Conservation (phyloP, 23 tunicate genomes). For the Oikopleura vanhoeffeni region DNA sequence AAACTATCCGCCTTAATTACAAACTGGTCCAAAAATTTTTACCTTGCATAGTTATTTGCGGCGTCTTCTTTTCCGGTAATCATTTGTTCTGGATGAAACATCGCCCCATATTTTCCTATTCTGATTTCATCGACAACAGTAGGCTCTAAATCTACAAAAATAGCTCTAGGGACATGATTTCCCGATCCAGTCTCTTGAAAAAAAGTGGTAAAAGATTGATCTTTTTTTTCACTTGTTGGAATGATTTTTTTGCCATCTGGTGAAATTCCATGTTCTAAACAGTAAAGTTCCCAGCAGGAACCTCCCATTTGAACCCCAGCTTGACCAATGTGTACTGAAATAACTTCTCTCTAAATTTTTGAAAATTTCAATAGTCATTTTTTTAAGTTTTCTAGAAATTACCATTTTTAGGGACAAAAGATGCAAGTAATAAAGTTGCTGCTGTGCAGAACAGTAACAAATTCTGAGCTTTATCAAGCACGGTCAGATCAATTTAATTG, state of each 20-base stretch:
- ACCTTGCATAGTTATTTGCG: conserved; percentile 54
- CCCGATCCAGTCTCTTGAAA: not conserved
- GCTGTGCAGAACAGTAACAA: no score
- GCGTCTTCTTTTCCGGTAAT: conserved; percentile 59
- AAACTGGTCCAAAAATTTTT: no score
- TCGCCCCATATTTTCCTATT: conserved; percentile 33
- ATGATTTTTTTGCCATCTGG: not conserved
- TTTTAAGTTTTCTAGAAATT: not conserved
- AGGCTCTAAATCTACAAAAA: not conserved
- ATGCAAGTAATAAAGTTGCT: not conserved
- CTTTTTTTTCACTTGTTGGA: not conserved
- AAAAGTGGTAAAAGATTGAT: not conserved
- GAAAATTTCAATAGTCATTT: no score
- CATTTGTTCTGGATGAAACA: conserved; percentile 51
- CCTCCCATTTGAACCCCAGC: conserved; percentile 12
- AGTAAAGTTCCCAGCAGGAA: conserved; percentile 8
- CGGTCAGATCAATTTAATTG: no score
- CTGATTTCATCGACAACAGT: conserved; percentile 29
- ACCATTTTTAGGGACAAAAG: not conserved
- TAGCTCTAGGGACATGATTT: not conserved
- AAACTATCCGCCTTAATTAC: no score
- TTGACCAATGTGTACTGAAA: conserved; percentile 8
- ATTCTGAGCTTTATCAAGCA: no score
- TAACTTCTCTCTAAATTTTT: conserved; percentile 2
- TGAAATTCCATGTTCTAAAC: not conserved